Percentiles rank a stretch among this genome's conserved stretches.
These are phyloP conservation scores for Moxostoma hubbsi DNA, from an alignment of 2,797 vertebrate species.

Conservation along the genomic window DNA sequence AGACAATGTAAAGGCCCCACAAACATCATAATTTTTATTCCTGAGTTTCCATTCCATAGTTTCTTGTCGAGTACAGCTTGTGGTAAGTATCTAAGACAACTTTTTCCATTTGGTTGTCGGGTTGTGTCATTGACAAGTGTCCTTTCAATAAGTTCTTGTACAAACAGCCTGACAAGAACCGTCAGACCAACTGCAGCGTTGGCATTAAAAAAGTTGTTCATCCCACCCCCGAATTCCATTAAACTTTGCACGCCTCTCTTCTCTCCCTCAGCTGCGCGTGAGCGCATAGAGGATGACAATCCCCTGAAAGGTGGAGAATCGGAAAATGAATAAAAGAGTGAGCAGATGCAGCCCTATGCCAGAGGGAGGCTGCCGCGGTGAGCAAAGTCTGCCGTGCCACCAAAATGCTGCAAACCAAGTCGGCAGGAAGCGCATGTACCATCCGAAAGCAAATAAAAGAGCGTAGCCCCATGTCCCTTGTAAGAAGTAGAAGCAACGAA, in stretches of 20 bases:
- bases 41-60: too few relatives aligned
- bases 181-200: conserved; percentile 68
- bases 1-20: not conserved
- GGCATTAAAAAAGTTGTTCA: conserved; percentile 57
- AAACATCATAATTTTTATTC: not conserved
- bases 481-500: conserved; percentile 70
- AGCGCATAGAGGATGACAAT: conserved; percentile 55
- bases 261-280: conserved; percentile 62
- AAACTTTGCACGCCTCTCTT: conserved; percentile 74
- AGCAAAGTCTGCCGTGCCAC: conserved; percentile 97
- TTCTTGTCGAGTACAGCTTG: too few relatives aligned
- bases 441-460: conserved; percentile 98
- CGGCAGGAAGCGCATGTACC: conserved; percentile 97
- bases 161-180: conserved; percentile 49
- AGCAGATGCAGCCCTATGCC: conserved; percentile 99
- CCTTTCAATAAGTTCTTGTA: conserved; percentile 47
- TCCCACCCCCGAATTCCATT: conserved; percentile 76
- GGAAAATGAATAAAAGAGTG: conserved; percentile 92
- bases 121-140: conserved; percentile 49
- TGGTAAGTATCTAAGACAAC: too few relatives aligned
- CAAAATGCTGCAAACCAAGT: conserved; percentile 99
- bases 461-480: conserved; percentile 84
- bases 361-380: conserved; percentile 94
- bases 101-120: not conserved
- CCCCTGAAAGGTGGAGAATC: conserved; percentile 85